phyloP scores from a whole-genome alignment of 2,113 vertebrate genomes.

The Scolopax mira region DNA sequence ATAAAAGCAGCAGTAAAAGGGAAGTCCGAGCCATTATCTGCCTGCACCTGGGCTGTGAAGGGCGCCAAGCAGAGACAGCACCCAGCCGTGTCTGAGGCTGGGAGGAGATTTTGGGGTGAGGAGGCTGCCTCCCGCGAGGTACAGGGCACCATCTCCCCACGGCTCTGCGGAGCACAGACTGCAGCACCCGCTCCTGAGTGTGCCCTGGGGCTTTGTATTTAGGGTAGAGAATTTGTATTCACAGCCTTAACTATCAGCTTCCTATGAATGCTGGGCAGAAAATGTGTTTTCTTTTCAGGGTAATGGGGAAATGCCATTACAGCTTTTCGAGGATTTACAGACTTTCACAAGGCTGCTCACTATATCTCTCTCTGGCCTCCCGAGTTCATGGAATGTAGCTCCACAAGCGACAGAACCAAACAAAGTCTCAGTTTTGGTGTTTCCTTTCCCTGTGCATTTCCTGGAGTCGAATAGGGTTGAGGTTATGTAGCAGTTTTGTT shows the following conservation, averaged over 20 bases:
- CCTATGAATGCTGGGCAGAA: background rate
- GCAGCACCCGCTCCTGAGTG: rapidly evolving
- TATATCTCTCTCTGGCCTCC: background rate
- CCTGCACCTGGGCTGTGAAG: background rate
- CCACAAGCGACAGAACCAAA: background rate
- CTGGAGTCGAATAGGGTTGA: background rate
- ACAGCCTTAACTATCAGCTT: background rate
- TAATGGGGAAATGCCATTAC: background rate
- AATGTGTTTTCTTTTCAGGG: background rate
- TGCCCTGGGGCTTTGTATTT: rapidly evolving
- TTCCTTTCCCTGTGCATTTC: background rate
- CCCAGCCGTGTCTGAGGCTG: background rate
- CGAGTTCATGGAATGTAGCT: background rate
- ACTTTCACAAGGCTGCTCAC: background rate
- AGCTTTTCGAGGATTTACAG: background rate
- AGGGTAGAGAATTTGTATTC: background rate
- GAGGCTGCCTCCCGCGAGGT: background rate
- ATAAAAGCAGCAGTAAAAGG: conserved; percentile 38
- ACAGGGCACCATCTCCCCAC: background rate
- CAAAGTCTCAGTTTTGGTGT: background rate
- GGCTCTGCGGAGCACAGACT: background rate
- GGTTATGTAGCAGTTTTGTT: background rate
- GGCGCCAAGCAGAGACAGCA: rapidly evolving
- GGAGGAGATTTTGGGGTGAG: background rate
- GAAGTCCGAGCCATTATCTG: background rate